Conservation (phyloP, 1,140 invertebrate species). For the Kradibia gibbosae region DNA sequence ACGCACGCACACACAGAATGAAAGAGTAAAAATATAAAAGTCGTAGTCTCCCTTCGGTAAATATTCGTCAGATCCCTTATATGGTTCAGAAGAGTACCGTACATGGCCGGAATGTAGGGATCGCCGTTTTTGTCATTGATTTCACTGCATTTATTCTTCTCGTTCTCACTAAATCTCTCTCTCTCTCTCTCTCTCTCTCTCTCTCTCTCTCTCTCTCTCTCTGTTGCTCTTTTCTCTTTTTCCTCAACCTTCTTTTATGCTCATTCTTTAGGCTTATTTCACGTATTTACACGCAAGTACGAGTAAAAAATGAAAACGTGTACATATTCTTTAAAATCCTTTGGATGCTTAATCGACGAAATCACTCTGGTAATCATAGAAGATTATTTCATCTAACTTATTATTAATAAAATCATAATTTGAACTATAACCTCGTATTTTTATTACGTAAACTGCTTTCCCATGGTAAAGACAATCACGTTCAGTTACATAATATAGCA, state of each 20-base stretch:
- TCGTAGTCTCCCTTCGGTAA: conserved; percentile 48
- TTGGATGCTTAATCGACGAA: conserved; percentile 47
- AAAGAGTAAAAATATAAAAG: conserved; percentile 51
- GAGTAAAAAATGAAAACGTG: conserved; percentile 17
- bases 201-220: not conserved
- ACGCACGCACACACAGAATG: not conserved
- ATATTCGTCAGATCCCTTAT: conserved; percentile 64
- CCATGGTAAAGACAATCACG: not conserved
- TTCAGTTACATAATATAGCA: not conserved
- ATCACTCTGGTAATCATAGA: not conserved
- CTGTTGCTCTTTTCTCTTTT: not conserved
- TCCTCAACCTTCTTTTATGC: conserved; percentile 32
- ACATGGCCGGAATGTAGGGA: conserved; percentile 70
- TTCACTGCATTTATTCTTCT: conserved; percentile 51
- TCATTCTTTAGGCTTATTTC: not conserved
- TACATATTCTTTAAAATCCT: conserved; percentile 43
- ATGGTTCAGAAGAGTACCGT: conserved; percentile 61
- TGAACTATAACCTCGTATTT: not conserved
- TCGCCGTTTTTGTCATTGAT: conserved; percentile 70
- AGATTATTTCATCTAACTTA: not conserved
- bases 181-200: conserved; percentile 19
- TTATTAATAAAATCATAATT: not conserved
- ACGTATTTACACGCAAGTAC: conserved; percentile 11
- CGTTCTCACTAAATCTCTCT: conserved; percentile 31
- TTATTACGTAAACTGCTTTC: not conserved